Evolutionary conservation across 1,140 invertebrate genomes (phyloP).

Genomic region (Polypedilum pembai): DNA sequence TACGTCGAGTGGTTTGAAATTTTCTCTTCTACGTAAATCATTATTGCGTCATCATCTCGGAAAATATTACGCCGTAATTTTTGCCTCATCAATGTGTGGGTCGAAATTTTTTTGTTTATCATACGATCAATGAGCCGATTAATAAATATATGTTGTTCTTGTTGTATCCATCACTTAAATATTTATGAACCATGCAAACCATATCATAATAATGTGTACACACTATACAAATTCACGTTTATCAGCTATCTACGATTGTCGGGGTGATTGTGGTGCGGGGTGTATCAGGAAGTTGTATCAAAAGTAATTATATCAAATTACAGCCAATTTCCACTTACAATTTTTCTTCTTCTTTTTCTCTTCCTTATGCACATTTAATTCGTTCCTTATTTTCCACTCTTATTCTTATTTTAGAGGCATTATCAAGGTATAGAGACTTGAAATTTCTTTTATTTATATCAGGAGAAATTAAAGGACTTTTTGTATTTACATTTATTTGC

Average conservation of each 20-base stretch:
- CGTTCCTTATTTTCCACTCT: background rate
- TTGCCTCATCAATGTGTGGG: background rate
- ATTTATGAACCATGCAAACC: no score
- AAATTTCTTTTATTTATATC: no score
- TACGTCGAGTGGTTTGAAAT: background rate
- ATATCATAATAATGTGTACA: no score
- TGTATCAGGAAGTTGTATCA: constrained; percentile 4
- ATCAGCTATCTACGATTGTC: background rate
- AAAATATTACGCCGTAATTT: background rate
- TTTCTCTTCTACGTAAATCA: background rate
- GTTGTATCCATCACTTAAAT: no score
- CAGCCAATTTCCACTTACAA: background rate
- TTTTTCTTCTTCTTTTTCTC: background rate
- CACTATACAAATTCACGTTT: background rate
- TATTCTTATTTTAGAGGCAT: no score
- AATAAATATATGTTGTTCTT: no score
- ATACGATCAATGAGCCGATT: background rate
- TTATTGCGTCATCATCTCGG: background rate
- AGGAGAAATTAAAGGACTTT: no score
- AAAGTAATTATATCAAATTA: constrained; percentile 14
- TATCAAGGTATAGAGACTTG: no score
- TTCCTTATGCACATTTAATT: constrained; percentile 12
- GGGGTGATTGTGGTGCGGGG: background rate
- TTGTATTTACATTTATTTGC: no score
- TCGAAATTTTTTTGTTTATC: constrained; percentile 1